Percentiles rank a stretch among this genome's conserved stretches.
Evolutionary conservation across 1,140 invertebrate genomes (phyloP).

Genomic region (Drosophila grimshawi): DNA sequence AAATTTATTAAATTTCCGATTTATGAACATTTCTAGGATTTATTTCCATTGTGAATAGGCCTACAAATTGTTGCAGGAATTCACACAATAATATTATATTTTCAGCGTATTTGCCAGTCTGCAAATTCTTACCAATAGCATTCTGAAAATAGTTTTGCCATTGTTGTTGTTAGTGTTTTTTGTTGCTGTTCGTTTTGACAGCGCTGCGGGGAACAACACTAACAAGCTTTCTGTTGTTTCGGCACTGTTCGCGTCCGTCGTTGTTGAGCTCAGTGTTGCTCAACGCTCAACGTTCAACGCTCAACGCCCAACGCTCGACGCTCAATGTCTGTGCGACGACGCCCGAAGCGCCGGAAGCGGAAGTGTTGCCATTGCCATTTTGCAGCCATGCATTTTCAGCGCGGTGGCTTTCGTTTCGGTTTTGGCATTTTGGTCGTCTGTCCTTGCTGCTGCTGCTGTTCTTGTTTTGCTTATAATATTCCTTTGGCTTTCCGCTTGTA

Average conservation of each 20-base stretch:
- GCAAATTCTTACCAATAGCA: background rate
- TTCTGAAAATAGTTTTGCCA: slow-evolving; percentile 20
- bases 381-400: slow-evolving; percentile 71
- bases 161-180: slow-evolving; percentile 4
- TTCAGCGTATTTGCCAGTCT: slow-evolving; percentile 4
- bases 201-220: slow-evolving; percentile 61
- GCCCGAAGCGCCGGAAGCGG: slow-evolving; percentile 77
- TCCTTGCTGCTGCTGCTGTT: slow-evolving; percentile 40
- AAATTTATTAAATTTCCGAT: too few relatives aligned
- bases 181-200: slow-evolving; percentile 41
- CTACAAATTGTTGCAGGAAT: background rate
- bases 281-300: slow-evolving; percentile 54
- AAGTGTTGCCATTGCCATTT: slow-evolving; percentile 83
- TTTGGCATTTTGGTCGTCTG: slow-evolving; percentile 51
- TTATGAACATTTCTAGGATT: too few relatives aligned
- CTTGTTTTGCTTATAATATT: slow-evolving; percentile 69
- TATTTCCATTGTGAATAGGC: too few relatives aligned
- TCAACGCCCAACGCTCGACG: too few relatives aligned
- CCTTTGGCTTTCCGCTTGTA: slow-evolving; percentile 72
- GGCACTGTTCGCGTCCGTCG: slow-evolving; percentile 9
- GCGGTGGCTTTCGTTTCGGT: slow-evolving; percentile 21
- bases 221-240: slow-evolving; percentile 80
- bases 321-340: slow-evolving; percentile 69
- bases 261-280: slow-evolving; percentile 28
- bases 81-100: too few relatives aligned